Conservation (phyloP, 2,888 invertebrate genomes). For the Beris chalybata region DNA sequence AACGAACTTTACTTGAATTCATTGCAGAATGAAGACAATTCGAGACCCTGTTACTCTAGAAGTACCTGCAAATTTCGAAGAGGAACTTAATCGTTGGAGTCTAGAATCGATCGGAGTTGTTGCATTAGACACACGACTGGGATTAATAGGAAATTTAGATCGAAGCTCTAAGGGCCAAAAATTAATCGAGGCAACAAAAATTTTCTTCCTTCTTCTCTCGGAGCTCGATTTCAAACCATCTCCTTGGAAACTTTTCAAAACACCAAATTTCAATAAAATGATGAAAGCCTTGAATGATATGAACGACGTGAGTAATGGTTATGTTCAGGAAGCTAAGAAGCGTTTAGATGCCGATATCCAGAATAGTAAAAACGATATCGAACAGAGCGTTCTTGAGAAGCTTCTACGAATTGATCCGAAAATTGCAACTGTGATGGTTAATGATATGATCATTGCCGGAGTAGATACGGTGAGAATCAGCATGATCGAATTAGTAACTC, state of each 20-base stretch:
- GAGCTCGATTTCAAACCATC: conserved; percentile 50
- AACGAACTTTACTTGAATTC: neutral
- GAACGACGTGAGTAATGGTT: conserved; percentile 46
- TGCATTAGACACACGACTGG: conserved; percentile 53
- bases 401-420: conserved; percentile 64
- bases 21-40: conserved; percentile 51
- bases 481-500: no score
- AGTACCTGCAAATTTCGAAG: conserved; percentile 56
- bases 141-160: conserved; percentile 41
- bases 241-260: conserved; percentile 48
- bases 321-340: conserved; percentile 51
- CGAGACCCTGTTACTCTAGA: conserved; percentile 48
- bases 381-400: conserved; percentile 65
- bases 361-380: conserved; percentile 53
- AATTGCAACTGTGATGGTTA: conserved; percentile 67
- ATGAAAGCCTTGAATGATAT: conserved; percentile 45
- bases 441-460: conserved; percentile 71
- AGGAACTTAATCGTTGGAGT: conserved; percentile 61
- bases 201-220: conserved; percentile 35
- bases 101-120: conserved; percentile 60
- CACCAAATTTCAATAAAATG: conserved; percentile 46
- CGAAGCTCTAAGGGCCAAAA: neutral
- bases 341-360: conserved; percentile 44
- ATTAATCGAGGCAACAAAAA: conserved; percentile 32
- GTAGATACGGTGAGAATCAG: conserved; percentile 66